Evolutionary conservation across 2,113 vertebrate genomes (phyloP).

Genomic region (Sula dactylatra): DNA sequence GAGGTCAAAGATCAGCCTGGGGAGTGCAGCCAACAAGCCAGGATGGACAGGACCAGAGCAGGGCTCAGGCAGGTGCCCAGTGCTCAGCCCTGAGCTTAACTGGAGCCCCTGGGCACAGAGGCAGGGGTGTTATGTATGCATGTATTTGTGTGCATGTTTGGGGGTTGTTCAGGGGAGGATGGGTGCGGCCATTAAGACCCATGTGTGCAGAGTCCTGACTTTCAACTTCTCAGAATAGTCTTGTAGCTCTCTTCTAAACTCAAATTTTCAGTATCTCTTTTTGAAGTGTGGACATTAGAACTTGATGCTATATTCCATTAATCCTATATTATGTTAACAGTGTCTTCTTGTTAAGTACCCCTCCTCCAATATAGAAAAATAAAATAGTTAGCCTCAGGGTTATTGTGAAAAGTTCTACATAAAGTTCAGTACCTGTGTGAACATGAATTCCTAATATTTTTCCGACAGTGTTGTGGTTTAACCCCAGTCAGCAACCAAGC

Average conservation of each 20-base stretch:
- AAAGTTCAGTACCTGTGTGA: neutral
- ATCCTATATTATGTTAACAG: neutral
- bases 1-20: neutral
- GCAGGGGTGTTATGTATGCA: too few species aligned
- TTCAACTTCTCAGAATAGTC: neutral
- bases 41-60: neutral
- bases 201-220: neutral
- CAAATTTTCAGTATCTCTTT: neutral
- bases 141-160: accelerated
- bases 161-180: accelerated
- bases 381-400: neutral
- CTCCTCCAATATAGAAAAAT: neutral
- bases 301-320: neutral
- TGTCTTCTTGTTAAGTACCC: neutral
- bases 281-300: neutral
- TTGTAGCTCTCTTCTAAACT: neutral
- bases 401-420: neutral
- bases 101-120: too few species aligned
- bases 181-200: neutral
- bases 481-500: too few species aligned
- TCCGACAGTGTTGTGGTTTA: too few species aligned
- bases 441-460: neutral
- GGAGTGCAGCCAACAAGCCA: neutral
- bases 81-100: neutral
- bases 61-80: accelerated